phyloP scores from a whole-genome alignment of 2,113 vertebrate species.

The Microtus pennsylvanicus region DNA sequence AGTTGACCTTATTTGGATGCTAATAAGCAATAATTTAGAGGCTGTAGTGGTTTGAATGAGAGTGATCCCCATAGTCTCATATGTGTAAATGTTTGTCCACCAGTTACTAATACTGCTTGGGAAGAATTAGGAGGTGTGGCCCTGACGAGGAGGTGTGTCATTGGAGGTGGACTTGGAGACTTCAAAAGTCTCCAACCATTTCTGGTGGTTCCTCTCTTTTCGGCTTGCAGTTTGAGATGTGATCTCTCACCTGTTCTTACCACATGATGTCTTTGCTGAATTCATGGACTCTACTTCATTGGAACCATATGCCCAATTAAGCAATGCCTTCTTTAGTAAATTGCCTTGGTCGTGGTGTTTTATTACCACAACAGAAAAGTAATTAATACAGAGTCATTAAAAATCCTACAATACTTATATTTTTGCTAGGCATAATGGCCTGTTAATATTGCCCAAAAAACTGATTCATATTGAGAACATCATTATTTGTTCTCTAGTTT shows the following conservation, averaged over 20 bases:
- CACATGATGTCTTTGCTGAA: not conserved
- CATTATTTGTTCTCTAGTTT: slow-evolving; percentile 65
- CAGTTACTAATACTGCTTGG: not conserved
- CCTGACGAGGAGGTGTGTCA: not conserved
- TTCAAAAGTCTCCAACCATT: not conserved
- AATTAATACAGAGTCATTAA: not conserved
- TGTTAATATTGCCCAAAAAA: slow-evolving; percentile 64
- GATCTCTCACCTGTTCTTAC: not conserved
- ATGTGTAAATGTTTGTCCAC: not conserved
- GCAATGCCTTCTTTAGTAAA: not conserved
- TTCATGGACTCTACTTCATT: not conserved
- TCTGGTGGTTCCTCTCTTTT: not conserved
- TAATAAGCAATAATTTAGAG: slow-evolving; percentile 33
- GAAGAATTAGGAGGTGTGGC: not conserved
- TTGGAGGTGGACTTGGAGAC: not conserved
- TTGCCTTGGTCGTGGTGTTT: not conserved
- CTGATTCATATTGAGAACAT: slow-evolving; percentile 50
- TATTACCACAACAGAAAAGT: not conserved
- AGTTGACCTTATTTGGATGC: not conserved
- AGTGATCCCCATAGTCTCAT: not conserved
- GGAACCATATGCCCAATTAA: not conserved
- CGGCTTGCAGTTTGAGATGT: not conserved
- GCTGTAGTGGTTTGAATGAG: not conserved
- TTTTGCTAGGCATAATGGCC: slow-evolving; percentile 8
- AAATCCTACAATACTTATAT: not conserved